Evolutionary conservation across 2,888 invertebrate genomes (phyloP), one percentile per base, ranked within the genome.

Genomic region (Venusia cambrica): DNA sequence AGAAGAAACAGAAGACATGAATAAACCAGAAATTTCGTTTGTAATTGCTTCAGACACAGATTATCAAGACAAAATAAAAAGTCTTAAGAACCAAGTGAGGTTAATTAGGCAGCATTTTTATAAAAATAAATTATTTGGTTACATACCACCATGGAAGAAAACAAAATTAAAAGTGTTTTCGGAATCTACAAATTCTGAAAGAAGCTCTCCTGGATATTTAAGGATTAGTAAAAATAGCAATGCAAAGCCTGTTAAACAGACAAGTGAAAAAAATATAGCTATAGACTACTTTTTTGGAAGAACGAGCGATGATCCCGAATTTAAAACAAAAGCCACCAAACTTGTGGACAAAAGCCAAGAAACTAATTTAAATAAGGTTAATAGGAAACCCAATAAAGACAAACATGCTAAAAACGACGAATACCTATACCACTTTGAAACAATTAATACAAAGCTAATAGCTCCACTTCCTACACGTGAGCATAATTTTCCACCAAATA

Each of bases 201-300:
- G n/a, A n/a, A n/a, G n/a, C n/a, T n/a, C n/a, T n/a, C n/a, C n/a
- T n/a, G n/a, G n/a, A n/a, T n/a, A n/a, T n/a, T n/a, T n/a, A n/a
- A n/a, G n/a, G n/a, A n/a, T n/a, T n/a, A n/a, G n/a, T n/a, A n/a
- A 30, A 16, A 22, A 21, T 6, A 32, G n/a, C 24, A 0, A 1
- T 8, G 1, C 4, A 7, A 18, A 18, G 1, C 18, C 8, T 8
- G 3, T 2, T 7, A 18, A 18, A 3, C 5, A 6, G 3, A 17
- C 1, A 17, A 12, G n/a, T 2, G 1, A 6, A 0, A 24, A 26
- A 5, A 39, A 45, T 2, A 62, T 58, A 19, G 33, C 54, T 3
- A 11, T 49, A 0, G 65, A 69, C 31, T 62, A 70, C 29, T 62
- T 63, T 36, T 59, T 57, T 7, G 54, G 51, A 5, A 56, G 52